Conservation (phyloP, 2,888 invertebrate species). For the Cancer borealis region DNA sequence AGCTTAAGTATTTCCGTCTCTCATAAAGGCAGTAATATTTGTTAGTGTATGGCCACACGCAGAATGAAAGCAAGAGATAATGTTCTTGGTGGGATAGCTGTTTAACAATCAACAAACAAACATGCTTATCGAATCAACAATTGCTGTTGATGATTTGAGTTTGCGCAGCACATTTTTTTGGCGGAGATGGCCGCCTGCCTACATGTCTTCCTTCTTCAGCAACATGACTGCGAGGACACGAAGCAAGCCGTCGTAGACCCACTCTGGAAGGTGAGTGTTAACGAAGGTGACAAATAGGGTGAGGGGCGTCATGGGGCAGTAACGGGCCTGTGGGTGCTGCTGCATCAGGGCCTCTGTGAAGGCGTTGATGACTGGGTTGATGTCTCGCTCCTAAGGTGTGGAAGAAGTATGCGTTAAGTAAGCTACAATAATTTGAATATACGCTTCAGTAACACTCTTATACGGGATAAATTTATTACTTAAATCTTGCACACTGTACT, state of each 20-base stretch:
- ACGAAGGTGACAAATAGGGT: conserved; percentile 32
- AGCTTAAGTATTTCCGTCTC: not conserved
- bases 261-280: conserved; percentile 55
- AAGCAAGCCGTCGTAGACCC: conserved; percentile 47
- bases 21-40: not conserved
- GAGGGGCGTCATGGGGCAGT: conserved; percentile 56
- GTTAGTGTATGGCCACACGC: not conserved
- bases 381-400: conserved; percentile 54
- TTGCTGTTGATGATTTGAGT: not conserved
- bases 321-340: conserved; percentile 61
- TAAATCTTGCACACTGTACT: too few species aligned
- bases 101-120: conserved; percentile 6
- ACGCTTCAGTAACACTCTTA: too few species aligned
- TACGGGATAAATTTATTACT: too few species aligned
- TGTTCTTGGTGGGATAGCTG: not conserved
- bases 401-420: not conserved
- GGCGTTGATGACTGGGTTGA: conserved; percentile 63
- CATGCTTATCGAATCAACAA: not conserved
- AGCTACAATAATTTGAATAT: not conserved
- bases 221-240: conserved; percentile 38
- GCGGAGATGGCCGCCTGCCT: not conserved
- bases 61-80: not conserved
- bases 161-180: not conserved
- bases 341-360: conserved; percentile 62
- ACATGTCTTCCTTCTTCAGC: conserved; percentile 51